Percentiles rank a stretch among this genome's conserved stretches.
These are phyloP conservation scores for Seladonia tumulorum DNA, from an alignment of 2,888 invertebrate species.

Conservation along the genomic window DNA sequence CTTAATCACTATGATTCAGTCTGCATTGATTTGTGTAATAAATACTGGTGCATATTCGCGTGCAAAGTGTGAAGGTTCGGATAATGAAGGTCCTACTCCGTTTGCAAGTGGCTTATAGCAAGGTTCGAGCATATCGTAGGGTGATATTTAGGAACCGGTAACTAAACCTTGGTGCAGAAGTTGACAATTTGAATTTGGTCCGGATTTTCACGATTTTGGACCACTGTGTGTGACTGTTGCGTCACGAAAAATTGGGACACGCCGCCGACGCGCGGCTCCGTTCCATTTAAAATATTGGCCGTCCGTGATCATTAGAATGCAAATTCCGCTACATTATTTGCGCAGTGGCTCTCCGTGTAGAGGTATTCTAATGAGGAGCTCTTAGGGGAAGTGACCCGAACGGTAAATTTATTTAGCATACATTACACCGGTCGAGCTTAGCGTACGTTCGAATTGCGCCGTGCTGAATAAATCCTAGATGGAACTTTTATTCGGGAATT, in stretches of 20 bases:
- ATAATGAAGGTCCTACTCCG: no score
- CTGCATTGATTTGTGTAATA: no score
- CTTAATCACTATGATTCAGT: no score
- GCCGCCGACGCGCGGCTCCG: background rate
- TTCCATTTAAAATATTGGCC: conserved; percentile 2
- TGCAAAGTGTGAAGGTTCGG: no score
- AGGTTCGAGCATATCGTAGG: no score
- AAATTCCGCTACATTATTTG: conserved; percentile 19
- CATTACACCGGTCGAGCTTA: background rate
- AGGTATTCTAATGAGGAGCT: conserved; percentile 12
- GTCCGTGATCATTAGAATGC: conserved; percentile 9
- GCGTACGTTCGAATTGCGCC: background rate
- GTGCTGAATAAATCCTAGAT: background rate
- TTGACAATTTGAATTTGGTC: no score
- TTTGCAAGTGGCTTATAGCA: no score
- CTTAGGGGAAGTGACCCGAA: conserved; percentile 17
- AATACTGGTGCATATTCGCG: no score
- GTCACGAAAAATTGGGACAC: background rate
- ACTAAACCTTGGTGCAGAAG: background rate
- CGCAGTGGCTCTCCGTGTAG: background rate
- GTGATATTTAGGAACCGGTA: no score
- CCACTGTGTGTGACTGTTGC: background rate
- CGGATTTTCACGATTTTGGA: background rate
- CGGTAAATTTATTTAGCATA: conserved; percentile 18
- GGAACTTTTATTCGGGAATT: background rate